Conservation (phyloP, 37 sponge, comb jelly and placozoan genomes). For the Tethya wilhelma region DNA sequence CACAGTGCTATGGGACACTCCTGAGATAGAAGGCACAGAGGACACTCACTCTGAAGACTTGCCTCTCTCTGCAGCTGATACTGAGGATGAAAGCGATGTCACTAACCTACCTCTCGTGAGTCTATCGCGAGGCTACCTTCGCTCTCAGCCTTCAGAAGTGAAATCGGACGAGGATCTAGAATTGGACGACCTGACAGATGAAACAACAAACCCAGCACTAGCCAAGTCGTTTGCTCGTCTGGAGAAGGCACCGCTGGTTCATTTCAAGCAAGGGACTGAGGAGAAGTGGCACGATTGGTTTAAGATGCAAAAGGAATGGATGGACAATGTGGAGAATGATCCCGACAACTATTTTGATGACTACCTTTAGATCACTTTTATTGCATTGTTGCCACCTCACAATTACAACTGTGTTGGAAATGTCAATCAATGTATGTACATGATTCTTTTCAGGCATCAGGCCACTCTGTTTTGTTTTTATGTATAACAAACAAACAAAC, state of each 20-base stretch:
- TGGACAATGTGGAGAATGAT: conserved; percentile 34
- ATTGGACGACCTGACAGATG: not conserved
- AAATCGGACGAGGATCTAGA: not conserved
- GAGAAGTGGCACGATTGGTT: conserved; percentile 56
- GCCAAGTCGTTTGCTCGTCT: conserved; percentile 27
- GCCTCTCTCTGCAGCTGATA: not conserved
- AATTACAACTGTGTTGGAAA: no score
- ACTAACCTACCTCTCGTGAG: not conserved
- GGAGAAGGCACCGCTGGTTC: conserved; percentile 4
- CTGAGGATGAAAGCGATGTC: not conserved
- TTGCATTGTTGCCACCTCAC: not conserved
- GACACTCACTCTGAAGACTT: not conserved
- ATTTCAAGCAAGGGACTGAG: conserved; percentile 20
- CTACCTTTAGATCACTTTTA: conserved; percentile 8
- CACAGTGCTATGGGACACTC: not conserved
- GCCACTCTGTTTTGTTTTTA: not conserved
- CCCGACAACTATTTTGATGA: conserved; percentile 65
- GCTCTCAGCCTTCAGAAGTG: conserved; percentile 11
- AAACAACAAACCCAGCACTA: not conserved
- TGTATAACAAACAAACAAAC: not conserved
- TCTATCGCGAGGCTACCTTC: not conserved
- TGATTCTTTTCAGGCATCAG: not conserved
- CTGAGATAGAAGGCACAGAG: not conserved
- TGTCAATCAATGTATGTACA: no score
- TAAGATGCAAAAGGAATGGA: conserved; percentile 55